phyloP scores from a whole-genome alignment of 2,113 vertebrate species.

The Thamnophis sirtalis region DNA sequence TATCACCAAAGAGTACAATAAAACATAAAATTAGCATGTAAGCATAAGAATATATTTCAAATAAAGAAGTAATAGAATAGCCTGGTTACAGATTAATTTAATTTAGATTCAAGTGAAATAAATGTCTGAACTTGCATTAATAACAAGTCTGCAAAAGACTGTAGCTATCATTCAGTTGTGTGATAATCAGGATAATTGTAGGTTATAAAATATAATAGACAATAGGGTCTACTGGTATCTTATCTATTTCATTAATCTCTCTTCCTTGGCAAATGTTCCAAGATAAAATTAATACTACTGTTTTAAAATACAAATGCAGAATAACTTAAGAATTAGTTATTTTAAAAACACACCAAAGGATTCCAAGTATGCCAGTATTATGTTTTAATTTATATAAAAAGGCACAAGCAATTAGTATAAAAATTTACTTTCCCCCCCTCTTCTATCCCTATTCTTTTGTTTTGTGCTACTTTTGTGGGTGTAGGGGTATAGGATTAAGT shows the following conservation, averaged over 20 bases:
- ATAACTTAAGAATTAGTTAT: constrained; percentile 58
- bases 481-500: not conserved
- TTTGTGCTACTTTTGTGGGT: not conserved
- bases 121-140: constrained; percentile 68
- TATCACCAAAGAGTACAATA: not conserved
- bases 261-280: constrained; percentile 66
- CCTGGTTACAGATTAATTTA: constrained; percentile 62
- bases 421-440: not conserved
- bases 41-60: constrained; percentile 41
- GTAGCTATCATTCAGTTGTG: constrained; percentile 64
- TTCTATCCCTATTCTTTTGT: not conserved
- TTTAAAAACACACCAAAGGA: constrained; percentile 57
- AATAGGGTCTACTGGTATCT: constrained; percentile 63
- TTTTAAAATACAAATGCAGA: constrained; percentile 42
- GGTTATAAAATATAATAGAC: constrained; percentile 65
- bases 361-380: constrained; percentile 41
- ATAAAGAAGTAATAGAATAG: constrained; percentile 31
- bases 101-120: constrained; percentile 68
- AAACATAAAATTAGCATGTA: constrained; percentile 35
- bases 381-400: constrained; percentile 24
- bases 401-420: constrained; percentile 20
- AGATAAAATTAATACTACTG: constrained; percentile 62
- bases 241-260: constrained; percentile 65
- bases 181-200: constrained; percentile 70
- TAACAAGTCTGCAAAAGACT: constrained; percentile 64